Evolutionary conservation across 2,797 vertebrate genomes (phyloP).

Genomic region (Sphaeramia orbicularis): DNA sequence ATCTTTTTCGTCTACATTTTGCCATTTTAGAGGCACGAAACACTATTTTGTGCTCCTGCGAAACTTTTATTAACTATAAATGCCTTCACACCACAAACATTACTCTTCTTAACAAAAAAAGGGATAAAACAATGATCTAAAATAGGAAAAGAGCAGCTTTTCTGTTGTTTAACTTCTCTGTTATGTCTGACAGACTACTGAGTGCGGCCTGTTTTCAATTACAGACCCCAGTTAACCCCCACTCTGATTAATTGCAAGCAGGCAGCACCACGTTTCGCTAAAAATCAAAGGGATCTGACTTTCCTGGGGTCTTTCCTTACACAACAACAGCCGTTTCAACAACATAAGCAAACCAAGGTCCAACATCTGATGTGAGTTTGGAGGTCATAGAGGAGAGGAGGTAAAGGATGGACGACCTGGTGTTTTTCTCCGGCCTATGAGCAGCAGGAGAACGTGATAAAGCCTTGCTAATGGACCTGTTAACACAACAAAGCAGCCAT

Average conservation of each 20-base stretch:
- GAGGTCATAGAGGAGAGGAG: slow-evolving; percentile 32
- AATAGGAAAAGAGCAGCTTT: slow-evolving; percentile 22
- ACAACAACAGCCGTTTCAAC: slow-evolving; percentile 48
- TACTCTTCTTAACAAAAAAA: background rate
- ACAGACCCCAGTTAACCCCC: slow-evolving; percentile 61
- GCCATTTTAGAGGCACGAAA: too few relatives aligned
- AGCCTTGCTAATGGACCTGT: slow-evolving; percentile 15
- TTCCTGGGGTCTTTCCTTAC: slow-evolving; percentile 42
- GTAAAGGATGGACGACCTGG: slow-evolving; percentile 1
- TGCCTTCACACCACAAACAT: background rate
- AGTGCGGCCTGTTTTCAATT: slow-evolving; percentile 75
- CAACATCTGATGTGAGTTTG: slow-evolving; percentile 76
- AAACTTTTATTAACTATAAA: background rate
- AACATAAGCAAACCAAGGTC: slow-evolving; percentile 48
- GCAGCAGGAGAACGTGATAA: background rate
- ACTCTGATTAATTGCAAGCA: slow-evolving; percentile 74
- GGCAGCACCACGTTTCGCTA: slow-evolving; percentile 50
- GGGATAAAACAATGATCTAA: background rate
- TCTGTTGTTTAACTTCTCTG: slow-evolving; percentile 7
- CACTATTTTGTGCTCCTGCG: background rate
- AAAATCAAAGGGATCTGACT: slow-evolving; percentile 66
- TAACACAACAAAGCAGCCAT: slow-evolving; percentile 1
- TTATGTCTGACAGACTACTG: slow-evolving; percentile 37
- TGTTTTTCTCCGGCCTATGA: background rate
- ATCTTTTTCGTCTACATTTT: too few relatives aligned